Percentiles rank a stretch among this genome's conserved stretches.
Evolutionary conservation across 2,888 invertebrate genomes (phyloP).

Genomic region (Clanis bilineata): DNA sequence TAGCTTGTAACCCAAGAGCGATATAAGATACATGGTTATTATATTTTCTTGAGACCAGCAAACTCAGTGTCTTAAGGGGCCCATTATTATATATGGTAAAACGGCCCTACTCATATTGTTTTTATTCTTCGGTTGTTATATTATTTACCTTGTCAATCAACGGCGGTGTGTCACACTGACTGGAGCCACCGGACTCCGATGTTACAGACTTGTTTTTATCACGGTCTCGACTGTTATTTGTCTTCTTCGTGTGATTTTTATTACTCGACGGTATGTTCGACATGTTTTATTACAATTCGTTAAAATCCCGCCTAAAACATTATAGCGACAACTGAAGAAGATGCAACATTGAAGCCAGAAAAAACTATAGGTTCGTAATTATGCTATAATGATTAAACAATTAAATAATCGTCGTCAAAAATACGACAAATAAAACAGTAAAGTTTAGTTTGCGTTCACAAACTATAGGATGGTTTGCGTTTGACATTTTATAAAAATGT

Average conservation of each 20-base stretch:
- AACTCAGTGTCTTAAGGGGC: too few relatives aligned
- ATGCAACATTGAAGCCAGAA: not conserved
- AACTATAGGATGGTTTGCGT: too few relatives aligned
- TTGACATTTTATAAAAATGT: too few relatives aligned
- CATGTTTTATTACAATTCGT: constrained; percentile 42
- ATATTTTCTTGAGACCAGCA: too few relatives aligned
- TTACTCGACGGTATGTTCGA: constrained; percentile 58
- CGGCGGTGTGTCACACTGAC: constrained; percentile 76
- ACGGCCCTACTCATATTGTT: too few relatives aligned
- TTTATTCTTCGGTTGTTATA: too few relatives aligned
- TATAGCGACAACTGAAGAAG: not conserved
- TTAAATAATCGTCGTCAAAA: too few relatives aligned
- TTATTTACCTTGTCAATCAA: constrained; percentile 67
- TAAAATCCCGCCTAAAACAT: constrained; percentile 1
- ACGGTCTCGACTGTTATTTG: constrained; percentile 62
- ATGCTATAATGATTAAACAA: not conserved
- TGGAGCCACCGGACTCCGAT: constrained; percentile 76
- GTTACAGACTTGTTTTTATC: constrained; percentile 69
- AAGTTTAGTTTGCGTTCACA: too few relatives aligned
- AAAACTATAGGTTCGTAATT: not conserved
- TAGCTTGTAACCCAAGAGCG: too few relatives aligned
- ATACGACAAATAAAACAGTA: too few relatives aligned
- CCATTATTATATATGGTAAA: too few relatives aligned
- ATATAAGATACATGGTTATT: too few relatives aligned
- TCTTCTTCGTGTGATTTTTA: constrained; percentile 67